Conservation (phyloP, 1,140 invertebrate genomes). For the Cotesia vestalis region DNA sequence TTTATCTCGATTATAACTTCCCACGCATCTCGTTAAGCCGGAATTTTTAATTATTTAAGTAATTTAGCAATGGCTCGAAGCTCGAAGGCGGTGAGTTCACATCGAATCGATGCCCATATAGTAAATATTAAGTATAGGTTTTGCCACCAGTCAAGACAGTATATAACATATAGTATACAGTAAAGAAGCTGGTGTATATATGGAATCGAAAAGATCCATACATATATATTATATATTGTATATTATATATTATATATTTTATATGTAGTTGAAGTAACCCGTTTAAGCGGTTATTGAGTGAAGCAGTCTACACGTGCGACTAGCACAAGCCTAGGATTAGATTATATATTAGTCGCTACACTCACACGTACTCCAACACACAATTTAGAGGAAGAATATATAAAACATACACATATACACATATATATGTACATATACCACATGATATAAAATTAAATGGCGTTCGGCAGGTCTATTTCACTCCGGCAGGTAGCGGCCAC, state of each 20-base stretch:
- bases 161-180: conserved; percentile 9
- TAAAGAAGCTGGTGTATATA: conserved; percentile 38
- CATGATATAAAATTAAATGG: conserved; percentile 63
- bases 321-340: conserved; percentile 2
- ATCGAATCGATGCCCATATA: conserved; percentile 56
- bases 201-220: conserved; percentile 39
- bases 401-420: background rate
- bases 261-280: too few relatives aligned
- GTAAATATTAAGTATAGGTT: conserved; percentile 65
- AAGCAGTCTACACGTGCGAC: conserved; percentile 16
- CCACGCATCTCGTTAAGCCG: conserved; percentile 47
- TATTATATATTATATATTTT: too few relatives aligned
- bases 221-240: too few relatives aligned
- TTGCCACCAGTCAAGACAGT: conserved; percentile 46
- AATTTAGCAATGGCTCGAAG: conserved; percentile 45
- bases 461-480: conserved; percentile 60
- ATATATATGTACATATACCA: conserved; percentile 14
- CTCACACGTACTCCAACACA: conserved; percentile 22
- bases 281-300: too few relatives aligned
- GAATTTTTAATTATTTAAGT: conserved; percentile 61
- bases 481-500: conserved; percentile 64
- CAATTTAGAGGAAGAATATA: conserved; percentile 5
- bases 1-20: conserved; percentile 47
- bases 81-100: conserved; percentile 36
- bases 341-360: conserved; percentile 16